Evolutionary conservation across 2,888 invertebrate genomes (phyloP).

Genomic region (Protophormia terraenovae): DNA sequence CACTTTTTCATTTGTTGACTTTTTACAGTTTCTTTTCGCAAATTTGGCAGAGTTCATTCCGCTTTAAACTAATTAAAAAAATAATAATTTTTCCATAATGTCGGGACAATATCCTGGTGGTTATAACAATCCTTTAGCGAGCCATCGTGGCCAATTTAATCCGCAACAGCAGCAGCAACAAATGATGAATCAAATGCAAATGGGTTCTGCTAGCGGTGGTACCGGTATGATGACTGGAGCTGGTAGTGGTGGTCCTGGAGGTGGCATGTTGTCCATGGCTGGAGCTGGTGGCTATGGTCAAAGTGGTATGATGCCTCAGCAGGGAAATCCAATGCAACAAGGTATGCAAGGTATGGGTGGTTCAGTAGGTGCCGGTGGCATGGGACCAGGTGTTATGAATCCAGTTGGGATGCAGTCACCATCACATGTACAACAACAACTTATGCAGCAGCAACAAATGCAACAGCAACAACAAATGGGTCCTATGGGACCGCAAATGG

Average conservation of each 20-base stretch:
- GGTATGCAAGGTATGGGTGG: slow-evolving; percentile 54
- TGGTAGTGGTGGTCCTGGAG: slow-evolving; percentile 44
- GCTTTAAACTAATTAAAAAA: not conserved
- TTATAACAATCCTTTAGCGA: slow-evolving; percentile 74
- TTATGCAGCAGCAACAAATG: slow-evolving; percentile 71
- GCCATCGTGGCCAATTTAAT: slow-evolving; percentile 74
- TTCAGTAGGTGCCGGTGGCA: slow-evolving; percentile 57
- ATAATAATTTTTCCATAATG: slow-evolving; percentile 69
- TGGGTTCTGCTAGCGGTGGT: slow-evolving; percentile 64
- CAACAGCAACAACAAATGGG: slow-evolving; percentile 70
- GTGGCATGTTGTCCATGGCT: slow-evolving; percentile 63
- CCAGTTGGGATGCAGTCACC: slow-evolving; percentile 68
- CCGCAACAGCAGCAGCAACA: slow-evolving; percentile 72
- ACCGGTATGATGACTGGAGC: slow-evolving; percentile 55
- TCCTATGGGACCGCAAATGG: slow-evolving; percentile 43
- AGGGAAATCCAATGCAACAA: slow-evolving; percentile 62
- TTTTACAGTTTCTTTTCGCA: not conserved
- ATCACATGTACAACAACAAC: slow-evolving; percentile 69
- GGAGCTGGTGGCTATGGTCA: slow-evolving; percentile 56
- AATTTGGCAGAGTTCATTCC: not conserved
- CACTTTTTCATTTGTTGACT: not conserved
- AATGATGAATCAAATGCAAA: slow-evolving; percentile 71
- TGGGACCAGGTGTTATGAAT: slow-evolving; percentile 70
- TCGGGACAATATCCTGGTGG: slow-evolving; percentile 76
- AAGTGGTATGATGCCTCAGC: slow-evolving; percentile 48